These are phyloP conservation scores for Todiramphus chloris DNA, from an alignment of 2,113 vertebrate species.

Conservation along the genomic window DNA sequence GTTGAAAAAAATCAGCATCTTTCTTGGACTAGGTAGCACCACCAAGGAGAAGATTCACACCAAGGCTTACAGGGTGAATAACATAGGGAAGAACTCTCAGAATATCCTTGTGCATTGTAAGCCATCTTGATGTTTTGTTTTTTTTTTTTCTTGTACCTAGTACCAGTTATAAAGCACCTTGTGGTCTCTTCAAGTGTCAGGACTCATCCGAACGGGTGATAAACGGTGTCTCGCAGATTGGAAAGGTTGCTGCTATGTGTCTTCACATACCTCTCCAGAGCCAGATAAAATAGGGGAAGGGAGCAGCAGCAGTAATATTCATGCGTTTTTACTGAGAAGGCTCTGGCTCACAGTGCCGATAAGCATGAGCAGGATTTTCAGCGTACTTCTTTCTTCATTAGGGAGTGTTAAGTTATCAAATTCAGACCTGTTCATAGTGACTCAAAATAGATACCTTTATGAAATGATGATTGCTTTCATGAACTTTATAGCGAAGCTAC, in stretches of 20 bases:
- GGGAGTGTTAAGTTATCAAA: background rate
- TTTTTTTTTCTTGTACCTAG: background rate
- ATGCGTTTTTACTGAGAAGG: background rate
- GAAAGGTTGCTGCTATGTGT: background rate
- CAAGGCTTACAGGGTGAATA: background rate
- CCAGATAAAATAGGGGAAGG: background rate
- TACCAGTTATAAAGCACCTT: background rate
- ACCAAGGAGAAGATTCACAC: background rate
- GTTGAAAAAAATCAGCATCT: background rate
- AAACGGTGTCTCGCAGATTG: background rate
- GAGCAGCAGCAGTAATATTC: background rate
- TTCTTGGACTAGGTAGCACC: background rate
- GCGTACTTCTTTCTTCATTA: background rate
- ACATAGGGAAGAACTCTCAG: rapidly evolving
- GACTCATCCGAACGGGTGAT: background rate
- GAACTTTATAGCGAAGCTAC: background rate
- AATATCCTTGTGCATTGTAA: background rate
- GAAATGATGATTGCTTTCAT: rapidly evolving
- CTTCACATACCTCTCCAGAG: background rate
- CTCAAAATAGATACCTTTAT: background rate
- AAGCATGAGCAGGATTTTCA: background rate
- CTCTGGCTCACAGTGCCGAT: background rate
- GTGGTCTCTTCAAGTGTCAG: background rate
- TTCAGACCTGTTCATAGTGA: background rate
- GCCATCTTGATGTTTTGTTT: background rate